Conservation (phyloP, 2,113 vertebrate species). For the Lamprotornis superbus region DNA sequence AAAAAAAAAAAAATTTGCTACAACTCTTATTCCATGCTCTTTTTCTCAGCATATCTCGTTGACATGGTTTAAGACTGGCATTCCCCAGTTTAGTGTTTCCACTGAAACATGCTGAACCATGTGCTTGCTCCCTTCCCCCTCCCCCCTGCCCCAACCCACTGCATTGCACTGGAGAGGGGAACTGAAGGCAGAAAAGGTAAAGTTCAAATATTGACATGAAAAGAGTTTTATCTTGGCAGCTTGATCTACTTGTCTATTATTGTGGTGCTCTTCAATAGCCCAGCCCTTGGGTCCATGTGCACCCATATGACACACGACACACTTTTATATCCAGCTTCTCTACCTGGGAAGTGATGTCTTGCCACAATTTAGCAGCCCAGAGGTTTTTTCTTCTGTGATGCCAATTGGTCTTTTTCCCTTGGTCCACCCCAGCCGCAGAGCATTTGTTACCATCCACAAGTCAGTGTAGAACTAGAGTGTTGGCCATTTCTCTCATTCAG, state of each 20-base stretch:
- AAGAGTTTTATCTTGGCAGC: background rate
- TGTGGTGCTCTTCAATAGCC: background rate
- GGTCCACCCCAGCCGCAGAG: background rate
- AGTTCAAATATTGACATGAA: background rate
- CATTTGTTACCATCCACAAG: background rate
- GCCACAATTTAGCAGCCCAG: background rate
- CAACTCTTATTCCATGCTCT: background rate
- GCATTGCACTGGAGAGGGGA: background rate
- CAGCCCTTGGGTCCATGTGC: too few relatives aligned
- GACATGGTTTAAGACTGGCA: too few relatives aligned
- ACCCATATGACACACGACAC: background rate
- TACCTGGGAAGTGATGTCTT: background rate
- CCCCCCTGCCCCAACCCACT: too few relatives aligned
- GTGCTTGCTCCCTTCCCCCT: background rate
- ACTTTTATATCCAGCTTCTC: background rate
- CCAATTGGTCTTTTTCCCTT: background rate
- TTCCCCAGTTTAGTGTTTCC: background rate
- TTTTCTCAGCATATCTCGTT: background rate
- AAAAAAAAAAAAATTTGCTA: background rate
- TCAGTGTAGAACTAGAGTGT: background rate
- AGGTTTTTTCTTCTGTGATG: background rate
- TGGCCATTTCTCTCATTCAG: background rate
- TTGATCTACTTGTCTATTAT: background rate
- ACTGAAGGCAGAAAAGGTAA: background rate
- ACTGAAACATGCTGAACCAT: background rate